phyloP scores from a whole-genome alignment of 2,888 invertebrate species.

The Pocota personata region DNA sequence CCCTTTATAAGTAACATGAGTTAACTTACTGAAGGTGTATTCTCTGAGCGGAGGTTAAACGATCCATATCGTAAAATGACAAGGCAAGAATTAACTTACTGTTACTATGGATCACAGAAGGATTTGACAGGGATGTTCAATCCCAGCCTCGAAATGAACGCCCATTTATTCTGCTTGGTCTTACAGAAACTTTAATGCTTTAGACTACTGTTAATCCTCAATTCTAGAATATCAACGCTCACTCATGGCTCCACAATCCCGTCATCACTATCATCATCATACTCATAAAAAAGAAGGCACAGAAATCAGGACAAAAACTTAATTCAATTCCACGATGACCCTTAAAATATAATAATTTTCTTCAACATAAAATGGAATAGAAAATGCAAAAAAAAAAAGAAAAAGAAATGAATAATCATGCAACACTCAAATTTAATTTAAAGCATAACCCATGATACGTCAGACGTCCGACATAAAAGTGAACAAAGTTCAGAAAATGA shows the following conservation, averaged over 20 bases:
- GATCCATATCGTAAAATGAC: too few species aligned
- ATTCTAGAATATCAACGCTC: not conserved
- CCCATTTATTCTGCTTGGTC: not conserved
- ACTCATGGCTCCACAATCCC: not conserved
- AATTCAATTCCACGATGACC: not conserved
- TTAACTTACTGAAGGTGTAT: too few species aligned
- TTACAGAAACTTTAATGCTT: not conserved
- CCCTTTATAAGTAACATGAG: too few species aligned
- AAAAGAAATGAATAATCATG: constrained; percentile 38
- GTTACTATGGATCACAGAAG: too few species aligned
- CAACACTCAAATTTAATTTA: constrained; percentile 3
- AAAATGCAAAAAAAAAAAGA: not conserved
- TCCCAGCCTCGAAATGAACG: not conserved
- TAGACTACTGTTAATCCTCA: not conserved
- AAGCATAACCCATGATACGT: not conserved
- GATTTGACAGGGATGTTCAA: too few species aligned
- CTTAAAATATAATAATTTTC: not conserved
- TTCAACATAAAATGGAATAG: not conserved
- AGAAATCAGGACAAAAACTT: not conserved
- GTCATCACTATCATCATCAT: too few species aligned
- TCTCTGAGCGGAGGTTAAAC: too few species aligned
- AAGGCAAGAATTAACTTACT: too few species aligned
- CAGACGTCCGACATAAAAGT: constrained; percentile 13
- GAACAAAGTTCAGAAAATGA: constrained; percentile 45
- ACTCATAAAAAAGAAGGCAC: not conserved